Evolutionary conservation across 1,140 invertebrate genomes (phyloP).

Genomic region (Daktulosphaira vitifoliae): DNA sequence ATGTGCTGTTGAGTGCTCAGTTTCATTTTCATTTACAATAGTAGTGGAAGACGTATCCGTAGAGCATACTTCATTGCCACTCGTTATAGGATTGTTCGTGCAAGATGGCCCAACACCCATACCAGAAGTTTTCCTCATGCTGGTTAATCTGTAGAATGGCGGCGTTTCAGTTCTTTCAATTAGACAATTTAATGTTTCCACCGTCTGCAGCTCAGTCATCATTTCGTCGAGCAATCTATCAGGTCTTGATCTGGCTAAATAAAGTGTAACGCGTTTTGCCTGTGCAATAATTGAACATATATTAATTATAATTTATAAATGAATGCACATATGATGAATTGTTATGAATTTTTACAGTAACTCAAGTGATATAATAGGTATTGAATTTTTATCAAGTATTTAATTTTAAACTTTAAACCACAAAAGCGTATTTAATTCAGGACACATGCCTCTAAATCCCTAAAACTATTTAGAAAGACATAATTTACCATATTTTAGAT

Average conservation of each 20-base stretch:
- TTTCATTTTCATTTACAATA: constrained; percentile 20
- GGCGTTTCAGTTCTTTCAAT: constrained; percentile 95
- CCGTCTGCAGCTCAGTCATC: constrained; percentile 92
- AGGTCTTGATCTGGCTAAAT: constrained; percentile 78
- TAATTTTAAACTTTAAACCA: too few relatives aligned
- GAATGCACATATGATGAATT: too few relatives aligned
- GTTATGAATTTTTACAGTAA: too few relatives aligned
- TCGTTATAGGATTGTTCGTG: constrained; percentile 37
- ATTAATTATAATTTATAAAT: too few relatives aligned
- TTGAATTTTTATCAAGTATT: too few relatives aligned
- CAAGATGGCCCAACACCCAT: constrained; percentile 56
- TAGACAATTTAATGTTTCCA: constrained; percentile 87
- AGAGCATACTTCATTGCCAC: constrained; percentile 28
- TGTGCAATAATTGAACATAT: too few relatives aligned
- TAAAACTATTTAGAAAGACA: too few relatives aligned
- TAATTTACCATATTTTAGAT: too few relatives aligned
- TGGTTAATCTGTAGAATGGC: constrained; percentile 89
- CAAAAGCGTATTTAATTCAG: too few relatives aligned
- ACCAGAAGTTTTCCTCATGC: constrained; percentile 78
- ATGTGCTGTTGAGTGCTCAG: constrained; percentile 61
- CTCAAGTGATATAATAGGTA: too few relatives aligned
- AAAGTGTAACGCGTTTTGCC: constrained; percentile 90
- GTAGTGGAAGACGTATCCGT: constrained; percentile 39
- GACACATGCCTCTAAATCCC: too few relatives aligned
- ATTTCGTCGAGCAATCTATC: constrained; percentile 90